Percentiles rank a stretch among this genome's conserved stretches.
Conservation (phyloP, 1,140 invertebrate genomes). For the Monochamus saltuarius region DNA sequence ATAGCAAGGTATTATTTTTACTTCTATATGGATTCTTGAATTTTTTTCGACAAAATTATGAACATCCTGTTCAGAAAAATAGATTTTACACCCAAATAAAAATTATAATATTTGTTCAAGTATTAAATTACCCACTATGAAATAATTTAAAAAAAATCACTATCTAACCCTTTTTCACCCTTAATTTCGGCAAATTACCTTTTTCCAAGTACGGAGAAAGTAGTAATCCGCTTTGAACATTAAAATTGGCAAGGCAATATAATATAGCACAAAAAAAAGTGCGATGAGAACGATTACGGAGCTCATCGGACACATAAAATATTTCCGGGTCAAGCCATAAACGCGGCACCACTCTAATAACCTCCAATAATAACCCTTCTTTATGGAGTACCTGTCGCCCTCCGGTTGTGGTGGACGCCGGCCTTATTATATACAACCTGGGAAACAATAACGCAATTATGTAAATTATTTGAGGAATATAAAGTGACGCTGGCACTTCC, state of each 20-base stretch:
- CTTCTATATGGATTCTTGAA: no score
- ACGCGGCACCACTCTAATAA: conserved; percentile 9
- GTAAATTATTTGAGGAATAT: conserved; percentile 43
- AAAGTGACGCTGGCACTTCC: conserved; percentile 37
- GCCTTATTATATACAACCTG: conserved; percentile 22
- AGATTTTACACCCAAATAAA: no score
- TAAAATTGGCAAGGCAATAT: neutral
- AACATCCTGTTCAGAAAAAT: no score
- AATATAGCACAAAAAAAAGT: neutral
- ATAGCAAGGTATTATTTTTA: no score
- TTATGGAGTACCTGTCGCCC: conserved; percentile 7
- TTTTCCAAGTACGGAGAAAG: no score
- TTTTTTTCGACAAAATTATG: no score
- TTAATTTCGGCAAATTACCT: no score
- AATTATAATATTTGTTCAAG: no score
- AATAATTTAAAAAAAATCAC: no score
- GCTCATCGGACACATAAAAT: neutral
- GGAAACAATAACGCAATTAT: conserved; percentile 40
- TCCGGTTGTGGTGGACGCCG: neutral
- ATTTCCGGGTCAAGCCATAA: conserved; percentile 8
- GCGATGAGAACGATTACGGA: no score
- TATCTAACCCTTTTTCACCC: no score
- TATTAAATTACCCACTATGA: no score
- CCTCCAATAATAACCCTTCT: conserved; percentile 13
- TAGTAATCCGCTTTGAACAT: neutral